Percentiles rank a stretch among this genome's conserved stretches.
Conservation (phyloP, 2,888 invertebrate species). For the Latheticus oryzae region DNA sequence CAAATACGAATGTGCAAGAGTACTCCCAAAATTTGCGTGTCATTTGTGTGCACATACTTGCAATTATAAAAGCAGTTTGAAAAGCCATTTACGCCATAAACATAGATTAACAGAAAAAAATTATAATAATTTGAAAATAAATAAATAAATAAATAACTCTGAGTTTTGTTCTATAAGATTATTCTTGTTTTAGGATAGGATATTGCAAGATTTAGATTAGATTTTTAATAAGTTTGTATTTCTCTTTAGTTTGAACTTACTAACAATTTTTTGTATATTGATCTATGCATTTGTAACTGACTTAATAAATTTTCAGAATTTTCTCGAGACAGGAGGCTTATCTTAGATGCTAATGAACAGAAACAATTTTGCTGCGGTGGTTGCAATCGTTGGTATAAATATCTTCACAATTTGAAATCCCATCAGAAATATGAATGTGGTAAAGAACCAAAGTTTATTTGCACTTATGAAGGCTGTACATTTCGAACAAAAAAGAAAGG, state of each 20-base stretch:
- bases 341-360: conserved; percentile 20
- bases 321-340: conserved; percentile 13
- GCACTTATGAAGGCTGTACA: conserved; percentile 58
- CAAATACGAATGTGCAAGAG: conserved; percentile 44
- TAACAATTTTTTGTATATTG: conserved; percentile 6
- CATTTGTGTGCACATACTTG: conserved; percentile 46
- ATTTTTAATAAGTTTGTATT: too few relatives aligned
- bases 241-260: conserved; percentile 16
- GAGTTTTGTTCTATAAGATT: too few relatives aligned
- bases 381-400: conserved; percentile 55
- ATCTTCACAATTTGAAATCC: conserved; percentile 53
- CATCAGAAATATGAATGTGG: conserved; percentile 65
- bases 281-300: conserved; percentile 15
- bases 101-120: too few relatives aligned
- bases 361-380: conserved; percentile 46
- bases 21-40: conserved; percentile 46
- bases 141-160: too few relatives aligned
- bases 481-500: conserved; percentile 56
- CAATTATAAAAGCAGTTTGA: conserved; percentile 50
- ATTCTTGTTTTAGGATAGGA: too few relatives aligned
- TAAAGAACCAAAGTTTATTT: conserved; percentile 67
- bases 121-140: too few relatives aligned
- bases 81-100: conserved; percentile 48
- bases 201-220: too few relatives aligned
- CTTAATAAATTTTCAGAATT: conserved; percentile 36